A percentile compares a stretch with the other conserved stretches of the same genome.
These are phyloP conservation scores for Agapetus fuscipes DNA, from an alignment of 2,888 invertebrate species.

Conservation along the genomic window DNA sequence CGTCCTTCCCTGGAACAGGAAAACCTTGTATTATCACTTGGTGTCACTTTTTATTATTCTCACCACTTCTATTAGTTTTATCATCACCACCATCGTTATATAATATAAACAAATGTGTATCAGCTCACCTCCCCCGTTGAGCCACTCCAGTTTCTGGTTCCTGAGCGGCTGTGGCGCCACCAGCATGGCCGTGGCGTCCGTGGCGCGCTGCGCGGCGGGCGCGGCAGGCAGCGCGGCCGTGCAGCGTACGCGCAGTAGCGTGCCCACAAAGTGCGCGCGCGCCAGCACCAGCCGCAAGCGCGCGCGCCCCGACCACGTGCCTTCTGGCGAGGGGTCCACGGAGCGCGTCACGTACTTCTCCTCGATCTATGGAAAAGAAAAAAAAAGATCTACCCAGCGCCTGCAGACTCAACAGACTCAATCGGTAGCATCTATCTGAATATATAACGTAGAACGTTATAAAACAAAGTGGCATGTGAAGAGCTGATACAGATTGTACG, in stretches of 20 bases:
- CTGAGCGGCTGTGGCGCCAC: constrained; percentile 21
- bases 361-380: constrained; percentile 2
- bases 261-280: constrained; percentile 10
- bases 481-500: not conserved
- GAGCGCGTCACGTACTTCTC: constrained; percentile 4
- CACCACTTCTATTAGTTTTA: too few relatives aligned
- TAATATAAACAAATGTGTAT: too few relatives aligned
- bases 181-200: constrained; percentile 14
- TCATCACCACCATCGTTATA: too few relatives aligned
- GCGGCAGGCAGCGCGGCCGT: constrained; percentile 6
- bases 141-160: constrained; percentile 20
- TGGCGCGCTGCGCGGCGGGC: constrained; percentile 9
- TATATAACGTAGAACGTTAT: not conserved
- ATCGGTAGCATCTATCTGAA: too few relatives aligned
- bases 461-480: not conserved
- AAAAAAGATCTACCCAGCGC: not conserved
- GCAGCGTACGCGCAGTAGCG: constrained; percentile 13
- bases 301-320: constrained; percentile 9
- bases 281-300: constrained; percentile 9
- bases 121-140: constrained; percentile 12
- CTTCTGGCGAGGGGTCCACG: constrained; percentile 3
- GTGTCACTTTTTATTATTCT: too few relatives aligned
- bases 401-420: not conserved
- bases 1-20: too few relatives aligned
- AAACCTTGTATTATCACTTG: too few relatives aligned